A percentile compares a stretch with the other conserved stretches of the same genome.
phyloP scores from a whole-genome alignment of 2,113 vertebrate species.

The Colistium nudipinnis region DNA sequence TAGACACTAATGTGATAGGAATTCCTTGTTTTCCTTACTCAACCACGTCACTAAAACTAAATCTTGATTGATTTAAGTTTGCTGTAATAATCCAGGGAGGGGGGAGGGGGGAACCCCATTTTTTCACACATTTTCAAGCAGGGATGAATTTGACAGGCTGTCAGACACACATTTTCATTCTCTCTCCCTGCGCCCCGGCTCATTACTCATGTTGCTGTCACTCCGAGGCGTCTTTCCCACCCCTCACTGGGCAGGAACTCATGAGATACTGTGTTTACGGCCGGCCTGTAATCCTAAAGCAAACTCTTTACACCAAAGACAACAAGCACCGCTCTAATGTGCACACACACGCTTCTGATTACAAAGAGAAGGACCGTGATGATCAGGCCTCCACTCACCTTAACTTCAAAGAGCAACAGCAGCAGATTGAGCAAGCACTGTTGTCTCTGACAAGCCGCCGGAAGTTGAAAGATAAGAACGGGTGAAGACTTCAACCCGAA shows the following conservation, averaged over 20 bases:
- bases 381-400: constrained; percentile 39
- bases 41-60: not conserved
- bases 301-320: constrained; percentile 46
- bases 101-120: constrained; percentile 30
- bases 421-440: constrained; percentile 27
- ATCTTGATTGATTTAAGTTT: not conserved
- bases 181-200: not conserved
- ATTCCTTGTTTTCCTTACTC: too few species aligned
- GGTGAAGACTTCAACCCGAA: constrained; percentile 1
- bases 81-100: constrained; percentile 23
- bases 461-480: constrained; percentile 33
- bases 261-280: constrained; percentile 33
- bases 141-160: constrained; percentile 43
- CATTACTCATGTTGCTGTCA: constrained; percentile 20
- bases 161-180: constrained; percentile 47
- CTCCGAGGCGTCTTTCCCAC: constrained; percentile 1
- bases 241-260: not conserved
- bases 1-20: not conserved
- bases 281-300: constrained; percentile 34
- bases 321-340: constrained; percentile 25
- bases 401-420: constrained; percentile 48
- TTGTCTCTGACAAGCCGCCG: constrained; percentile 35
- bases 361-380: constrained; percentile 60
- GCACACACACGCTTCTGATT: constrained; percentile 31
- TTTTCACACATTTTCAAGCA: constrained; percentile 27